These are phyloP conservation scores for Pseudomyrmex cubaensis DNA, from an alignment of 1,140 invertebrate genomes.

Conservation along the genomic window DNA sequence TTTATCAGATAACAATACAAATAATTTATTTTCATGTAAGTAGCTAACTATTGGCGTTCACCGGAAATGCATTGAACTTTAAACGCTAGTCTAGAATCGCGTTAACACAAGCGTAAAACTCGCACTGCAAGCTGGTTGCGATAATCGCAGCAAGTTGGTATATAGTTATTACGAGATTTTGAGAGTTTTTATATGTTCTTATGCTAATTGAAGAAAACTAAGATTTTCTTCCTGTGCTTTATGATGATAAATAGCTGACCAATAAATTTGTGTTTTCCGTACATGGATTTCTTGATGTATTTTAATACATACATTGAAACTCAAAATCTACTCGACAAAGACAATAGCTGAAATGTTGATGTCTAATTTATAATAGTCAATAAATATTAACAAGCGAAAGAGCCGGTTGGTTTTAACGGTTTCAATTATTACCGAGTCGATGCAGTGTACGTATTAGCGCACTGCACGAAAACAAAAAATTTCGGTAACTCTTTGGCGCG, in stretches of 20 bases:
- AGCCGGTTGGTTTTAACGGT: not conserved
- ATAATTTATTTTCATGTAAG: not conserved
- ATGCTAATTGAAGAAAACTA: not conserved
- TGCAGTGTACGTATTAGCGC: not conserved
- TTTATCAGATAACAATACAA: not conserved
- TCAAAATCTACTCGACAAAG: not conserved
- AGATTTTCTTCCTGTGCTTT: conserved; percentile 15
- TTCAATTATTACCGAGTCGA: not conserved
- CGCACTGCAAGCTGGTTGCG: not conserved
- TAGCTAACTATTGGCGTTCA: not conserved
- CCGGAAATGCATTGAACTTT: not conserved
- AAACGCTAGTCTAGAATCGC: not conserved
- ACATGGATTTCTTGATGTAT: not conserved
- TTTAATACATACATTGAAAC: too few relatives aligned
- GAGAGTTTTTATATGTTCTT: not conserved
- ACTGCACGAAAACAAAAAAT: not conserved
- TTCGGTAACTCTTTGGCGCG: conserved; percentile 5
- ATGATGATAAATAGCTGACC: not conserved
- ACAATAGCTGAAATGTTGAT: not conserved
- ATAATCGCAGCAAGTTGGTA: conserved; percentile 1
- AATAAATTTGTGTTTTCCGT: conserved; percentile 15
- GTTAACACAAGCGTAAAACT: conserved; percentile 3
- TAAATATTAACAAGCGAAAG: not conserved
- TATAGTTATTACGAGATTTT: not conserved
- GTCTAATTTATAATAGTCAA: not conserved